Evolutionary conservation across 2,888 invertebrate species (phyloP).

Genomic region (Amblyjoppa fuscipennis): DNA sequence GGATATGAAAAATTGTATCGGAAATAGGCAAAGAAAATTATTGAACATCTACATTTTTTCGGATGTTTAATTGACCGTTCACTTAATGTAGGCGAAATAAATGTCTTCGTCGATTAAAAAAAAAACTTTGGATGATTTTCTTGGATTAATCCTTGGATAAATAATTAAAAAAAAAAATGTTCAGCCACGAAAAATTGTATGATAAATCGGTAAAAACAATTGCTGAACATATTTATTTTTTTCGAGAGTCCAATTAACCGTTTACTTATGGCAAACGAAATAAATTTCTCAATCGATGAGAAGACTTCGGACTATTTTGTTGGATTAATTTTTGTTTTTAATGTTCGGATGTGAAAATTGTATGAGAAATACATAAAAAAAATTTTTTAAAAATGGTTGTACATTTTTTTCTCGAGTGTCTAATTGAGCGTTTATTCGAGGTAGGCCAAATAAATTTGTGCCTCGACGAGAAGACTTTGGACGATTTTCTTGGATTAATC

Average conservation of each 20-base stretch:
- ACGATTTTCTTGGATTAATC: neutral
- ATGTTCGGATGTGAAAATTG: neutral
- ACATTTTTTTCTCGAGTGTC: neutral
- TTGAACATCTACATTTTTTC: neutral
- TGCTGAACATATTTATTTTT: neutral
- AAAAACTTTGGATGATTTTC: neutral
- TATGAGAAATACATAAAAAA: neutral
- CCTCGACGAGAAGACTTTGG: neutral
- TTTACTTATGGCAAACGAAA: too few relatives aligned
- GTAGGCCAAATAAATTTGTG: neutral
- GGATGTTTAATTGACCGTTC: neutral
- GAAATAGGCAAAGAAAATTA: neutral
- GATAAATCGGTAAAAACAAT: neutral
- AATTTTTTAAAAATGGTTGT: neutral
- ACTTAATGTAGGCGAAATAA: neutral
- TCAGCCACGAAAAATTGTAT: neutral
- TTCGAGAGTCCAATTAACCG: neutral
- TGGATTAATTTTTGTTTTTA: neutral
- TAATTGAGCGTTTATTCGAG: neutral
- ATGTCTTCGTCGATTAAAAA: neutral
- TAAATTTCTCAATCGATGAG: too few relatives aligned
- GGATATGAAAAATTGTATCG: neutral
- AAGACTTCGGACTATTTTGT: too few relatives aligned
- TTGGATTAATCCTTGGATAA: neutral
- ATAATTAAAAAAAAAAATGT: too few relatives aligned